Conservation (phyloP, 1,140 invertebrate species). For the Drosophila repletoides region DNA sequence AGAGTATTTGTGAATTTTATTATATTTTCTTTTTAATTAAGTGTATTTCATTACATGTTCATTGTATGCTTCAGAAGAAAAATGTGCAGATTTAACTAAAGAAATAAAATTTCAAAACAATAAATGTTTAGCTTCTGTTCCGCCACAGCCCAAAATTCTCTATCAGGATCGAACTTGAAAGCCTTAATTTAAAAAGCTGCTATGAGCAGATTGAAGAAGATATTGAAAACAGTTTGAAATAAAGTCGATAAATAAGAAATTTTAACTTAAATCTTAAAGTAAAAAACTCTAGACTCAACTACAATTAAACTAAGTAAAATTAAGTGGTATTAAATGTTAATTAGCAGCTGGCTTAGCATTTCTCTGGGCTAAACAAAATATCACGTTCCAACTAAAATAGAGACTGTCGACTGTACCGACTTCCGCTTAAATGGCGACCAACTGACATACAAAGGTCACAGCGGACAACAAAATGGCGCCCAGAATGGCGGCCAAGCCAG, state of each 20-base stretch:
- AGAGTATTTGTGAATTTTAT: too few species aligned
- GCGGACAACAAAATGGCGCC: constrained; percentile 40
- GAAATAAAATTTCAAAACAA: too few species aligned
- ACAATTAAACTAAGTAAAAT: constrained; percentile 52
- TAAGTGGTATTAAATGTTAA: constrained; percentile 47
- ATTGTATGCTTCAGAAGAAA: too few species aligned
- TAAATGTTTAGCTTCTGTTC: too few species aligned
- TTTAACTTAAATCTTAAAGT: constrained; percentile 9
- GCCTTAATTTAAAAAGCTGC: constrained; percentile 1
- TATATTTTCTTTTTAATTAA: too few species aligned
- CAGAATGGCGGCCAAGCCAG: constrained; percentile 31
- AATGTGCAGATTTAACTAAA: too few species aligned
- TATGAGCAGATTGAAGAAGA: constrained; percentile 2
- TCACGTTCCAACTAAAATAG: constrained; percentile 69
- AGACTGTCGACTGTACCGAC: not conserved
- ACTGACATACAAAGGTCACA: constrained; percentile 32
- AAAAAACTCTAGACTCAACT: constrained; percentile 9
- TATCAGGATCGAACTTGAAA: too few species aligned
- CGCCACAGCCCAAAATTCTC: too few species aligned
- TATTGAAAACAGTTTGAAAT: constrained; percentile 9
- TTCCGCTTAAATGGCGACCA: constrained; percentile 41
- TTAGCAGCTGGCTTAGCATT: constrained; percentile 48
- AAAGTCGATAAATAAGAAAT: constrained; percentile 3
- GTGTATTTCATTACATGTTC: too few species aligned
- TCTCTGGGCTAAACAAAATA: constrained; percentile 64